Conservation (phyloP, 2,888 invertebrate genomes). For the Pachydiplax longipennis region DNA sequence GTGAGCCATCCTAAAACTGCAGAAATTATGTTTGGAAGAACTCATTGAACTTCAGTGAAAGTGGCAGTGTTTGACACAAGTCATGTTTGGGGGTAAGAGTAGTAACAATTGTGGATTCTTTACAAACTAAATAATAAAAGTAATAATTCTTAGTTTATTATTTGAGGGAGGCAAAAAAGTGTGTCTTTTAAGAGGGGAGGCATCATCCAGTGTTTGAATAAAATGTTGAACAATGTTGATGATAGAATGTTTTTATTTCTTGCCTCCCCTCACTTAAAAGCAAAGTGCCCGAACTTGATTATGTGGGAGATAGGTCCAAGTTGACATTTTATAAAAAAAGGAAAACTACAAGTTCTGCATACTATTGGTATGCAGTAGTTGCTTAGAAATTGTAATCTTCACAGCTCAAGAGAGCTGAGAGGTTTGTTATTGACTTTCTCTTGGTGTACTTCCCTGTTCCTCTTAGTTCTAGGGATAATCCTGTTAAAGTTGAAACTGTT, state of each 20-base stretch:
- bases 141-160: conserved; percentile 48
- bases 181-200: conserved; percentile 51
- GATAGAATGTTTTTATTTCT: conserved; percentile 49
- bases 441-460: conserved; percentile 52
- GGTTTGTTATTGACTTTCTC: conserved; percentile 52
- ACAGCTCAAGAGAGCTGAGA: conserved; percentile 33
- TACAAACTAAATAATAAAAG: conserved; percentile 6
- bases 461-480: conserved; percentile 50
- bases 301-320: conserved; percentile 50
- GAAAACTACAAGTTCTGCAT: conserved; percentile 47
- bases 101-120: conserved; percentile 18
- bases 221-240: conserved; percentile 51
- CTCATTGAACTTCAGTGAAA: conserved; percentile 46
- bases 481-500: conserved; percentile 51
- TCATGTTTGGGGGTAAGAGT: conserved; percentile 33
- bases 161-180: conserved; percentile 49
- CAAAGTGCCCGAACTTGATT: conserved; percentile 50
- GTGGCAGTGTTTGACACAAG: conserved; percentile 34
- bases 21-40: conserved; percentile 48
- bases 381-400: conserved; percentile 45
- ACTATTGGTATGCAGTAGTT: conserved; percentile 47
- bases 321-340: conserved; percentile 49
- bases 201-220: conserved; percentile 49
- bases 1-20: conserved; percentile 46
- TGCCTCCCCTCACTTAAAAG: conserved; percentile 50